Base-by-base conservation (phyloP, 2,888 invertebrate species). In the Heliconius sara region DNA sequence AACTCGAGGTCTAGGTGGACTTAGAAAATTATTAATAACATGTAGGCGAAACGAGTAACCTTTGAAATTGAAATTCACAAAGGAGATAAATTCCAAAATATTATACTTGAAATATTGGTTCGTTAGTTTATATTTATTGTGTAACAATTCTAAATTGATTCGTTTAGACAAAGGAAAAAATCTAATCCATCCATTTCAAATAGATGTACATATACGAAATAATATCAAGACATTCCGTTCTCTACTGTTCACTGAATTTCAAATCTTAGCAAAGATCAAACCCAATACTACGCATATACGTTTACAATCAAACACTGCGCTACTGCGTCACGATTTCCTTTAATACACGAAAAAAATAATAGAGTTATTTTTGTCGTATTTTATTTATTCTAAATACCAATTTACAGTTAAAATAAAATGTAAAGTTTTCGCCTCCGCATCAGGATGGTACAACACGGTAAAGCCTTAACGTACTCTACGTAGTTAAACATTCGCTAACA, bases 11-110 rank as follows among this genome's bases (percentile, higher is more conserved):
- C 34, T 19, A 34, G 16, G 34, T 52, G 47, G 43, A 70, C 47
- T 52, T 39, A 39, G 34, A 39, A n/a, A 47, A 67, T 73, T 39
- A 73, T 73, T 73, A 60, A 66, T 19, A 34, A n/a, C 65, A 39
- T 57, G 72, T 30, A 57, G 52, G 66, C 78, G 34, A 73, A 72
- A 60, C 27, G 5, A 66, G 4, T 25, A 52, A 65, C 52, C 52
- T 67, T 39, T 16, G 52, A 73, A 34, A 78, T 73, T 73, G 52
- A 78, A 73, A 72, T 78, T 73, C 72, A 52, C 47, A 72, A 57
- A 52, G n/a, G 13, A 71, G 16, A 72, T 72, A 78, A 65, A 78
- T 66, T 52, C 12, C 25, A 27, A 57, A 52, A 78, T 72, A 73
- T 52, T 52, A 66, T 52, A 34, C 10, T 71, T 78, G 25, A 30